Evolutionary conservation across 2,113 vertebrate species (phyloP).

Genomic region (Myotis yumanensis): DNA sequence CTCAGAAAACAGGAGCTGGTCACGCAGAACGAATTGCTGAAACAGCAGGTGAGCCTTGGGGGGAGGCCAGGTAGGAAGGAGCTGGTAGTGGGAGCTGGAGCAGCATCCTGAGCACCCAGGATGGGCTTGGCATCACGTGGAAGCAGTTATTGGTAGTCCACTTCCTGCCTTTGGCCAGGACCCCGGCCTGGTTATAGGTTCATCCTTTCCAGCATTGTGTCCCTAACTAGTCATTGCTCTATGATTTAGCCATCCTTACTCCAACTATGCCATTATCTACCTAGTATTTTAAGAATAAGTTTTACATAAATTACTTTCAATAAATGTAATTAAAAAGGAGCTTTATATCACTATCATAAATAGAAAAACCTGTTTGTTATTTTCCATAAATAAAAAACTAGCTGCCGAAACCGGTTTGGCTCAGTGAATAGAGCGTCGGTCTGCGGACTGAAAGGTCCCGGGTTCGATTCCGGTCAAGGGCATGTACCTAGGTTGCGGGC

Average conservation of each 20-base stretch:
- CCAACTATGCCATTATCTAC: not conserved
- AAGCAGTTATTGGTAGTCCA: not conserved
- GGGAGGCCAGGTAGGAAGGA: not conserved
- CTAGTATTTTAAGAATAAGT: not conserved
- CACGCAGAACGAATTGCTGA: constrained; percentile 93
- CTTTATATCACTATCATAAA: not conserved
- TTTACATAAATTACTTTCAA: not conserved
- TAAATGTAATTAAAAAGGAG: not conserved
- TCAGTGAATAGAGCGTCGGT: no score
- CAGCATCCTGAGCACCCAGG: not conserved
- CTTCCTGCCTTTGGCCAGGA: not conserved
- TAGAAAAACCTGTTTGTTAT: not conserved
- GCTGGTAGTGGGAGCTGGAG: not conserved
- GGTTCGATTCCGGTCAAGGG: no score
- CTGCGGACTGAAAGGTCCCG: no score
- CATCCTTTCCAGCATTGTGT: not conserved
- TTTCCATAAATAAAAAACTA: not conserved
- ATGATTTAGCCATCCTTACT: not conserved
- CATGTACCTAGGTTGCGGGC: no score
- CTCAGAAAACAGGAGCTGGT: constrained; percentile 92
- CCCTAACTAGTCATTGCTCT: not conserved
- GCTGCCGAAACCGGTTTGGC: not conserved
- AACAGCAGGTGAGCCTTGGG: constrained; percentile 87
- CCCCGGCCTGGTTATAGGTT: not conserved
- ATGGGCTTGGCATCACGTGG: rapidly evolving